Conservation (phyloP, 1,140 invertebrate species). For the Xylocopa sonorina region DNA sequence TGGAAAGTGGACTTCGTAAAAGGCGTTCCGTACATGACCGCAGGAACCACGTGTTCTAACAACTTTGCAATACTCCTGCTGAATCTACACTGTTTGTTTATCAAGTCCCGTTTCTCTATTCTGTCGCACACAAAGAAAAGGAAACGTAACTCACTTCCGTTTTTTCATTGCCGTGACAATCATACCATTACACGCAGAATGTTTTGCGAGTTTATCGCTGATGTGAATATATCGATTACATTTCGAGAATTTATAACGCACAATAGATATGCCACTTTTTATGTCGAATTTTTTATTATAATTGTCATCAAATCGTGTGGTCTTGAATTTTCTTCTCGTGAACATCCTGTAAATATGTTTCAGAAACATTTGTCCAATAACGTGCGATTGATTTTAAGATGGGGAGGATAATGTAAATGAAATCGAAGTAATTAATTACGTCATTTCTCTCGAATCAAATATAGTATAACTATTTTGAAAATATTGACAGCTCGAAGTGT, state of each 20-base stretch:
- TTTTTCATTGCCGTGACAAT: constrained; percentile 2
- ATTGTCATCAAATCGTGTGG: too few relatives aligned
- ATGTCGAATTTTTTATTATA: too few relatives aligned
- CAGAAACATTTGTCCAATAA: neutral
- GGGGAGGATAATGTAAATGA: neutral
- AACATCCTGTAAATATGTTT: neutral
- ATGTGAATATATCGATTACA: constrained; percentile 32
- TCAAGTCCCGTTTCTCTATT: neutral
- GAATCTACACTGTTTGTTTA: neutral
- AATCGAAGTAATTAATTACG: neutral
- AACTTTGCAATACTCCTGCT: neutral
- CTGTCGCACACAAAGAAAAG: neutral
- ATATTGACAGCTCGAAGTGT: neutral
- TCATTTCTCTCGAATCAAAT: neutral
- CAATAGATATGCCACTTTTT: too few relatives aligned
- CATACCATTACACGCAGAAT: neutral
- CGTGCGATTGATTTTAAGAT: neutral
- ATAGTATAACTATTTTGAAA: neutral
- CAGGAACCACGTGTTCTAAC: constrained; percentile 29
- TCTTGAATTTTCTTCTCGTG: neutral
- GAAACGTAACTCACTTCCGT: neutral
- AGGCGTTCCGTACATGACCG: neutral
- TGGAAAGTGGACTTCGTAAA: too few relatives aligned
- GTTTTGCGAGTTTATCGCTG: neutral
- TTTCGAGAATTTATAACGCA: too few relatives aligned